These are phyloP conservation scores for Harpalus rufipes DNA, from an alignment of 2,888 invertebrate species.

Conservation along the genomic window DNA sequence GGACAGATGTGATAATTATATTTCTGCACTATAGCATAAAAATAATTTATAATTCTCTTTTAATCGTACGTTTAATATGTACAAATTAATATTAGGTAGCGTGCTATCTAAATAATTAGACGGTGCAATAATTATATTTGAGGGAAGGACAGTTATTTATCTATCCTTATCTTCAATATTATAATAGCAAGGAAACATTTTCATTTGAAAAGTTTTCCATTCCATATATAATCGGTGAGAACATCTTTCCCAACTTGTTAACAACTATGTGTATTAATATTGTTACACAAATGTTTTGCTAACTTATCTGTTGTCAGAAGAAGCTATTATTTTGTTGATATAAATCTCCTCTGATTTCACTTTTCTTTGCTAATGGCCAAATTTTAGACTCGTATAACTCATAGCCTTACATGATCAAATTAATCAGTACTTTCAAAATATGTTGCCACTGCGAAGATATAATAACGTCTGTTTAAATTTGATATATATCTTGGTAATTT, in stretches of 20 bases:
- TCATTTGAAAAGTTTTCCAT: neutral
- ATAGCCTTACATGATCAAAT: neutral
- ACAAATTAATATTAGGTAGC: too few relatives aligned
- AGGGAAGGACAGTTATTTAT: too few relatives aligned
- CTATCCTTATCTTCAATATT: too few relatives aligned
- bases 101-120: too few relatives aligned
- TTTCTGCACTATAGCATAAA: too few relatives aligned
- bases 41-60: too few relatives aligned
- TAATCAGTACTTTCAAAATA: constrained; percentile 5
- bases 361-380: constrained; percentile 27
- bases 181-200: neutral
- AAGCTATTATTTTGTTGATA: constrained; percentile 28
- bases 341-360: constrained; percentile 25
- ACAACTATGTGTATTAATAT: neutral
- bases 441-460: neutral
- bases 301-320: constrained; percentile 17
- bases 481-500: constrained; percentile 27
- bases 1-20: too few relatives aligned
- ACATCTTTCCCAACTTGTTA: neutral
- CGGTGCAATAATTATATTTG: too few relatives aligned
- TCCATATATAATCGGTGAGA: constrained; percentile 5
- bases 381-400: constrained; percentile 2
- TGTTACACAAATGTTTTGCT: constrained; percentile 19
- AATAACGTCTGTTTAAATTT: constrained; percentile 14
- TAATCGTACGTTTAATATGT: too few relatives aligned